phyloP scores from a whole-genome alignment of 2,888 invertebrate species.

The Physocephala rufipes region DNA sequence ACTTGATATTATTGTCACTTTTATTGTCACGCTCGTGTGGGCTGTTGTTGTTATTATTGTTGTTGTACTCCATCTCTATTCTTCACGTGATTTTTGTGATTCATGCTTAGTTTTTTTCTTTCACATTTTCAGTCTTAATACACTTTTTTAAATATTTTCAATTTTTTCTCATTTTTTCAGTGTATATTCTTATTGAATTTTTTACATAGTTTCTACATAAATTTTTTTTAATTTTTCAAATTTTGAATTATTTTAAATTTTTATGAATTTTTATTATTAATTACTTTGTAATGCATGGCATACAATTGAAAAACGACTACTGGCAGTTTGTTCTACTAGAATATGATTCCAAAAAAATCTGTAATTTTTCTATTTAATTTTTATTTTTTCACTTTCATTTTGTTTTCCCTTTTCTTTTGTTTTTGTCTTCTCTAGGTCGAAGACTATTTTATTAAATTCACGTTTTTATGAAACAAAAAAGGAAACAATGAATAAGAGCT shows the following conservation, averaged over 20 bases:
- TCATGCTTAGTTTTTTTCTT: neutral
- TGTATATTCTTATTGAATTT: neutral
- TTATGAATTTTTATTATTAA: neutral
- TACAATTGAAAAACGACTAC: neutral
- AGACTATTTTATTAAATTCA: neutral
- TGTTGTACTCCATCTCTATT: no score
- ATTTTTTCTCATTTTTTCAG: neutral
- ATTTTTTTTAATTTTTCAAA: neutral
- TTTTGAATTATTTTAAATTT: neutral
- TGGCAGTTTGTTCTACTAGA: neutral
- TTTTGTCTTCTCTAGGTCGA: neutral
- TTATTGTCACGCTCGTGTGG: neutral
- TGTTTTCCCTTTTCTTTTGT: neutral
- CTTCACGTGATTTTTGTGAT: neutral
- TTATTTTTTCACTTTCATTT: neutral
- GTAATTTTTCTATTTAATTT: neutral
- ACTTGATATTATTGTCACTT: neutral
- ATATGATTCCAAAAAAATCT: neutral
- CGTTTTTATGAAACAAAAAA: neutral
- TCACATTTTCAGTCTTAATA: neutral
- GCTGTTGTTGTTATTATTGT: neutral
- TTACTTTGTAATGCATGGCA: neutral
- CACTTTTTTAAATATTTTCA: neutral
- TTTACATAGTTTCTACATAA: neutral
- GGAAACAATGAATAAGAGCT: constrained; percentile 6